phyloP scores from a whole-genome alignment of 2,888 invertebrate species.

The Sarcophaga variegata region DNA sequence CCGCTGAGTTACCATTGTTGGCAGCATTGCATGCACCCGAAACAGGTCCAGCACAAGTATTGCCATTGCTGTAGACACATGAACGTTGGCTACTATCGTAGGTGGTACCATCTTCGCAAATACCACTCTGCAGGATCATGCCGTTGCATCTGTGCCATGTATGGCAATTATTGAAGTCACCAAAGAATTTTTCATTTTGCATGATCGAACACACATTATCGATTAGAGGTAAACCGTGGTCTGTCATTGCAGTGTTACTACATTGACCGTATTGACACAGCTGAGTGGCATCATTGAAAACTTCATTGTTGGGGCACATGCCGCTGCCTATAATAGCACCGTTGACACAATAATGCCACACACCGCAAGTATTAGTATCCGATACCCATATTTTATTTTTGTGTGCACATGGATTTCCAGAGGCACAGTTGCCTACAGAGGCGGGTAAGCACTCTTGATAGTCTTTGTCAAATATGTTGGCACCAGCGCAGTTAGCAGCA shows the following conservation, averaged over 20 bases:
- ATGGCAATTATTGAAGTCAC: constrained; percentile 66
- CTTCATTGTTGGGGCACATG: constrained; percentile 59
- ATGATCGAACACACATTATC: constrained; percentile 69
- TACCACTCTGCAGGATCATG: constrained; percentile 19
- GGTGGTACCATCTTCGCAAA: constrained; percentile 55
- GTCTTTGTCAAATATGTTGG: constrained; percentile 68
- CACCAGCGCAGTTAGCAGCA: not conserved
- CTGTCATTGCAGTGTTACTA: not conserved
- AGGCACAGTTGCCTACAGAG: constrained; percentile 58
- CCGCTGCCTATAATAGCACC: constrained; percentile 51
- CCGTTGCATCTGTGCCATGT: constrained; percentile 65
- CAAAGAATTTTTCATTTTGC: constrained; percentile 70
- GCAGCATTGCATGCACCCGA: not conserved
- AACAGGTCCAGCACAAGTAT: constrained; percentile 60
- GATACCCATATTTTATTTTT: constrained; percentile 56
- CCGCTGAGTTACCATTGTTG: not conserved
- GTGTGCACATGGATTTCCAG: constrained; percentile 62
- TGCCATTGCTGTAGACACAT: constrained; percentile 64
- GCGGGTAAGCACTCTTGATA: constrained; percentile 64
- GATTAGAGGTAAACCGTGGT: not conserved
- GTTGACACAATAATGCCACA: constrained; percentile 70
- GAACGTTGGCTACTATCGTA: not conserved
- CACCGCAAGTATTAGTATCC: constrained; percentile 62
- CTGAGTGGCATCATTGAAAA: constrained; percentile 44
- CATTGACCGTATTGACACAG: constrained; percentile 70